Evolutionary conservation across 2,797 vertebrate genomes (phyloP).

Genomic region (Mareca strepera): DNA sequence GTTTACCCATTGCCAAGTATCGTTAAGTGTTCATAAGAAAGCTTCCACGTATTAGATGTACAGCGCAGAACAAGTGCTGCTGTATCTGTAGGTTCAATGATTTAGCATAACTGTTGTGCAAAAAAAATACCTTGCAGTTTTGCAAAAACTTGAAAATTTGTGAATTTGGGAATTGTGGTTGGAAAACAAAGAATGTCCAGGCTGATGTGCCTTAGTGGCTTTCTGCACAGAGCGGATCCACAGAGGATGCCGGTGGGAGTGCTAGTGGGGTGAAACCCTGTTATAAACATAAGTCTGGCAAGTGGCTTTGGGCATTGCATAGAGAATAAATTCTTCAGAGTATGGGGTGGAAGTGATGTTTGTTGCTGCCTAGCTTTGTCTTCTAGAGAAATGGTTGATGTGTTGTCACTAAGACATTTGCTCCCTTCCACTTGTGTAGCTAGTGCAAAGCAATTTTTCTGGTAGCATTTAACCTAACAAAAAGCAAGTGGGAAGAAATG

Average conservation of each 20-base stretch:
- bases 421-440: fast-evolving
- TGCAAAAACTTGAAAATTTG: background rate
- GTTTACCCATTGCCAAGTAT: fast-evolving
- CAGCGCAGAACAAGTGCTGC: background rate
- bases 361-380: background rate
- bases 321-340: fast-evolving
- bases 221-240: background rate
- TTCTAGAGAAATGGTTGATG: background rate
- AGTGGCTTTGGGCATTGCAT: background rate
- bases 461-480: background rate
- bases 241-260: background rate
- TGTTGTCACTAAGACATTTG: fast-evolving
- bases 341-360: fast-evolving
- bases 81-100: background rate
- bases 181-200: background rate
- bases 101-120: background rate
- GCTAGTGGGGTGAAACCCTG: background rate
- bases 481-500: background rate
- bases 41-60: background rate
- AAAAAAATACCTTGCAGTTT: background rate
- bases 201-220: fast-evolving
- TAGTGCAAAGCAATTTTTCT: background rate
- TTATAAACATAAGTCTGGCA: background rate
- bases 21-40: background rate
- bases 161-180: background rate